phyloP scores from a whole-genome alignment of 2,113 vertebrate genomes.

The Leucosticte australis region DNA sequence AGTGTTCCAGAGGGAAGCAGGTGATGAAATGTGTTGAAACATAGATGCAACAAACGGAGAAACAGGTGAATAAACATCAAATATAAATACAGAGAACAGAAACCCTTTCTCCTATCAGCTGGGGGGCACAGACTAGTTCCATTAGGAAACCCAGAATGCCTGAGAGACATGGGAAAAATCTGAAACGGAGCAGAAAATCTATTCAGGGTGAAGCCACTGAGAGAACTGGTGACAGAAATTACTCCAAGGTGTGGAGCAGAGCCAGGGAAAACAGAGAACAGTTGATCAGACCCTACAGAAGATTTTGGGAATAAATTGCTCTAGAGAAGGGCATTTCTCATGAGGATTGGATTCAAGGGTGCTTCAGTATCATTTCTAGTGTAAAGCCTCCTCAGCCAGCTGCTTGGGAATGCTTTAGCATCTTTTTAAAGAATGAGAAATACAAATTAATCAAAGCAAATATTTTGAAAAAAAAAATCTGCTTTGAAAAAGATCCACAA shows the following conservation, averaged over 20 bases:
- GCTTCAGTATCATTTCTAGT: neutral
- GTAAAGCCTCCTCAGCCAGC: neutral
- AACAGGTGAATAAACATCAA: neutral
- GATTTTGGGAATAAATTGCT: neutral
- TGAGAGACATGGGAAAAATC: neutral
- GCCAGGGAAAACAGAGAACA: neutral
- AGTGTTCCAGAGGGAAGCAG: neutral
- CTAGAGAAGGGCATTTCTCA: neutral
- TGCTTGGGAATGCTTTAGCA: neutral
- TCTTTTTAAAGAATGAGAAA: neutral
- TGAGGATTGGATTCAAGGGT: neutral
- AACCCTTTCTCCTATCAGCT: neutral
- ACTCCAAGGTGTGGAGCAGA: neutral
- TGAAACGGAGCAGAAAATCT: neutral
- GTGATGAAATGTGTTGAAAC: neutral
- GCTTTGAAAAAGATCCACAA: neutral
- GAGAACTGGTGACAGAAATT: neutral
- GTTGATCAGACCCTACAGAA: neutral
- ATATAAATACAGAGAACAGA: neutral
- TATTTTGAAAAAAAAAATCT: neutral
- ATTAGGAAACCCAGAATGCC: neutral
- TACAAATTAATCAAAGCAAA: neutral
- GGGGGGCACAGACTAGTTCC: neutral
- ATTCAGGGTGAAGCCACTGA: neutral
- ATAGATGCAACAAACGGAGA: fast-evolving